Conservation (phyloP, 1,140 invertebrate genomes). For the Ostrea denselamellosa region DNA sequence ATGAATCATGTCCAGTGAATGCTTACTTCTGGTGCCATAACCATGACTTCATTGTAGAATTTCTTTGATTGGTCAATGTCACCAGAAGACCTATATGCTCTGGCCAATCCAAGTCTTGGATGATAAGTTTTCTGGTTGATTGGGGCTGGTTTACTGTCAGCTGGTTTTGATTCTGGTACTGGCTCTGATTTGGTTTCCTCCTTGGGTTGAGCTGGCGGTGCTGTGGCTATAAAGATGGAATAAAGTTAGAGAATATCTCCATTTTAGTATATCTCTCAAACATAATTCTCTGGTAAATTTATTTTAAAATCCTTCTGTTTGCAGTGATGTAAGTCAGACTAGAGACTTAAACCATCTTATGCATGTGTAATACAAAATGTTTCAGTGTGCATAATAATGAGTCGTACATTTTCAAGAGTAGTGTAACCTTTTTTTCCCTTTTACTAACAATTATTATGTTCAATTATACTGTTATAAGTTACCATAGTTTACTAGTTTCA, state of each 20-base stretch:
- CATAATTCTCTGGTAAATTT: neutral
- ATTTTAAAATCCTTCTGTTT: too few species aligned
- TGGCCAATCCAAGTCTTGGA: slow-evolving; percentile 73
- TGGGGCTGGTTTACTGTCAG: slow-evolving; percentile 57
- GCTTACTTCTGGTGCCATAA: slow-evolving; percentile 76
- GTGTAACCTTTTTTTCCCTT: too few species aligned
- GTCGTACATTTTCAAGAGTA: too few species aligned
- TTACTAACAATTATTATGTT: too few species aligned
- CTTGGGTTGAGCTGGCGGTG: slow-evolving; percentile 48
- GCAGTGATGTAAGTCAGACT: too few species aligned
- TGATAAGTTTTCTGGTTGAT: slow-evolving; percentile 74
- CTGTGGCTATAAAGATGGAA: slow-evolving; percentile 44
- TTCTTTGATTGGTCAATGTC: slow-evolving; percentile 72
- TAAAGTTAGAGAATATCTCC: too few species aligned
- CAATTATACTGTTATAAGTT: too few species aligned
- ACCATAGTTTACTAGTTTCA: too few species aligned
- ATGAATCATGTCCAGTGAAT: too few species aligned
- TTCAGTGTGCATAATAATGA: too few species aligned
- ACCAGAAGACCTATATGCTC: slow-evolving; percentile 67
- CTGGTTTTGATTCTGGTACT: slow-evolving; percentile 48
- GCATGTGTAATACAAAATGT: too few species aligned
- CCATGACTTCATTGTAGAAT: slow-evolving; percentile 75
- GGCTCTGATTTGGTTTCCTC: slow-evolving; percentile 47
- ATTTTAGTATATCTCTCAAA: neutral
- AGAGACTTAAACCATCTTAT: too few species aligned